These are phyloP conservation scores for Numenius arquata DNA, from an alignment of 2,113 vertebrate species.

Conservation along the genomic window DNA sequence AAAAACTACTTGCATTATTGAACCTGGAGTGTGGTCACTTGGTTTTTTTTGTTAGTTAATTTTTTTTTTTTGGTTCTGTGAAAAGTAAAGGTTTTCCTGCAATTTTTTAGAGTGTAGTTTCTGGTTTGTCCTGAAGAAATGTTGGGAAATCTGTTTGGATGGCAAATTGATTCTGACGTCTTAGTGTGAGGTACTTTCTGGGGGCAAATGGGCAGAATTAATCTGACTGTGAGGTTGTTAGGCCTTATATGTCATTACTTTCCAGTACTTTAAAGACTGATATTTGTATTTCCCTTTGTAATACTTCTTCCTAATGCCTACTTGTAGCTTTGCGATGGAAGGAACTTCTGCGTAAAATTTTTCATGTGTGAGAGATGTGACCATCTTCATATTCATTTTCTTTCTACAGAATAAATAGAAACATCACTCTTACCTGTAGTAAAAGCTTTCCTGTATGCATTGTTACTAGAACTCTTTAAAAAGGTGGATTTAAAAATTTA, in stretches of 20 bases:
- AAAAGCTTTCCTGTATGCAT: neutral
- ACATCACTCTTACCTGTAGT: neutral
- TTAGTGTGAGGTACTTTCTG: neutral
- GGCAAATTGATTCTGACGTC: neutral
- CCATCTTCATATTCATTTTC: neutral
- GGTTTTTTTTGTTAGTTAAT: neutral
- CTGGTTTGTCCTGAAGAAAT: neutral
- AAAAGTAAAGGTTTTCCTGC: neutral
- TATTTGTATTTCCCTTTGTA: neutral
- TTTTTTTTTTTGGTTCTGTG: neutral
- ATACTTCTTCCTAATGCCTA: neutral
- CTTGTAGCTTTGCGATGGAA: neutral
- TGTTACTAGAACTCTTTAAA: neutral
- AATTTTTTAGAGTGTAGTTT: neutral
- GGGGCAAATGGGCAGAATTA: neutral
- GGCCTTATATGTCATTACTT: neutral
- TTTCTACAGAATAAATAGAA: neutral
- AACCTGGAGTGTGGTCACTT: neutral
- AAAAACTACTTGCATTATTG: neutral
- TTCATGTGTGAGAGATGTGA: neutral
- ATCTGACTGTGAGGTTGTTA: neutral
- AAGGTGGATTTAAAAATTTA: neutral
- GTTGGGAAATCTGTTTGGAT: neutral
- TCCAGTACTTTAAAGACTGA: neutral
- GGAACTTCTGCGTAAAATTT: neutral